Evolutionary conservation across 2,888 invertebrate genomes (phyloP).

Genomic region (Drosophila sordidapex): DNA sequence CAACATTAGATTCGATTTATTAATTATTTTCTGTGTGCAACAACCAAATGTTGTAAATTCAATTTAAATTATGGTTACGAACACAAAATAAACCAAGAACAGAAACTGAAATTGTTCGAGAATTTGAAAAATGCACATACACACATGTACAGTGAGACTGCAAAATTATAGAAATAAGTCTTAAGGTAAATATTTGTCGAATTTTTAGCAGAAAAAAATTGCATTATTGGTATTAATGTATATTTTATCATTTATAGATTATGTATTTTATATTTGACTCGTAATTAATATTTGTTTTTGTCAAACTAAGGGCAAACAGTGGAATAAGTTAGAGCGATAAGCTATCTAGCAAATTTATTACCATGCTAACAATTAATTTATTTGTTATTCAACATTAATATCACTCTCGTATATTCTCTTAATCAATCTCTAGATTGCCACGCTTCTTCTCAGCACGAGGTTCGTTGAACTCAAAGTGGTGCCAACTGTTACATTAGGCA

Average conservation of each 20-base stretch:
- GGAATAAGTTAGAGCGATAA: background rate
- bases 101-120: background rate
- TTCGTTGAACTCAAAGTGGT: slow-evolving; percentile 13
- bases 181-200: background rate
- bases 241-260: background rate
- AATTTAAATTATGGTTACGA: slow-evolving; percentile 15
- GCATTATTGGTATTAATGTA: background rate
- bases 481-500: slow-evolving; percentile 12
- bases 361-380: background rate
- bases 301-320: background rate
- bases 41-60: slow-evolving; percentile 26
- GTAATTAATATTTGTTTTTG: background rate
- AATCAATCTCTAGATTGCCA: slow-evolving; percentile 14
- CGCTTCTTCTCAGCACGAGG: background rate
- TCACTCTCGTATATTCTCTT: background rate
- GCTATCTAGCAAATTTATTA: background rate
- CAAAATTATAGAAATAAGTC: no score
- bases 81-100: background rate
- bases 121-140: background rate
- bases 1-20: slow-evolving; percentile 68
- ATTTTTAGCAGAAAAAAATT: background rate
- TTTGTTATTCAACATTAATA: background rate
- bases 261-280: background rate
- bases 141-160: background rate
- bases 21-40: slow-evolving; percentile 65